These are phyloP conservation scores for Athripsodes cinereus DNA, from an alignment of 2,888 invertebrate species.

Conservation along the genomic window DNA sequence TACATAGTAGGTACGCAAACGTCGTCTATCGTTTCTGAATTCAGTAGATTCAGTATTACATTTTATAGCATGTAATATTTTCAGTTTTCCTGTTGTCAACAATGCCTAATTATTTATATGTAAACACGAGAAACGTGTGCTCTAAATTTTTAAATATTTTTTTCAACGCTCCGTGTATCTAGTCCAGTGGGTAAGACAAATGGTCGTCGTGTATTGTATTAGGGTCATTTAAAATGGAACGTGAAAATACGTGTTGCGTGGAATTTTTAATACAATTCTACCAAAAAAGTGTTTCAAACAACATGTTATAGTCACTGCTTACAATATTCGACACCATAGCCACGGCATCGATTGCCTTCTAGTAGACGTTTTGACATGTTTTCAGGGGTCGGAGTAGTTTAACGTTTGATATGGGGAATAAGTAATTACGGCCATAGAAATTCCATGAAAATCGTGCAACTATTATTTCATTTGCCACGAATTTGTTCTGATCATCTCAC, in stretches of 20 bases:
- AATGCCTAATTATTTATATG: too few species aligned
- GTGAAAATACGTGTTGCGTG: neutral
- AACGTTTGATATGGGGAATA: slow-evolving; percentile 7
- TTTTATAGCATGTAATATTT: too few species aligned
- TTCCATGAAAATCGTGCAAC: slow-evolving; percentile 10
- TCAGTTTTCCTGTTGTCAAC: too few species aligned
- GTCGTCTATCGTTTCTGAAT: too few species aligned
- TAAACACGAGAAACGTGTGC: too few species aligned
- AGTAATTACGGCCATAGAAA: neutral
- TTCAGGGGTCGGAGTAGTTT: neutral
- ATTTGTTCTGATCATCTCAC: slow-evolving; percentile 10
- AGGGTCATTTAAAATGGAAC: too few species aligned
- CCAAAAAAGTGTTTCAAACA: neutral
- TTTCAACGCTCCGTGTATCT: too few species aligned
- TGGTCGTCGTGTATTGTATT: too few species aligned
- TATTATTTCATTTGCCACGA: neutral
- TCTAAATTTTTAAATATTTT: too few species aligned
- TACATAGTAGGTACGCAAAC: too few species aligned
- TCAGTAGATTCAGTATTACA: too few species aligned
- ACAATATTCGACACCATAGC: neutral
- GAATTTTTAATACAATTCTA: neutral
- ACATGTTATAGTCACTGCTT: neutral
- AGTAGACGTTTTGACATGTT: neutral
- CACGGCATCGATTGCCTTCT: neutral
- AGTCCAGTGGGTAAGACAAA: too few species aligned